A percentile compares a stretch with the other conserved stretches of the same genome.
Evolutionary conservation across 1,140 invertebrate genomes (phyloP).

Genomic region (Eupristina koningsbergeri): DNA sequence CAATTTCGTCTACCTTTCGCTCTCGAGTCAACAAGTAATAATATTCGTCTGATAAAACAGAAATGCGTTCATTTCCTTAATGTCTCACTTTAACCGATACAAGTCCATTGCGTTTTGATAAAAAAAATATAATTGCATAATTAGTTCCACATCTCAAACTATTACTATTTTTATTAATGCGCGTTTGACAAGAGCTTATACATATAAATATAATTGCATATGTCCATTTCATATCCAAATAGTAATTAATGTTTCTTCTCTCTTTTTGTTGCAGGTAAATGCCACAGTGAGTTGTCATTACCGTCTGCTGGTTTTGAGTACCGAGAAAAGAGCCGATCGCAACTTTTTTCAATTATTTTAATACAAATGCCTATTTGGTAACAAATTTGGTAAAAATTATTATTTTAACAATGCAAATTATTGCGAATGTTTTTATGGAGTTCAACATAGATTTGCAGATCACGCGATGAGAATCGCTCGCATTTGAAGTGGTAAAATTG

Average conservation of each 20-base stretch:
- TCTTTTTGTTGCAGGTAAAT: slow-evolving; percentile 2
- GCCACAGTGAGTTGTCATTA: not conserved
- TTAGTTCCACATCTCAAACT: not conserved
- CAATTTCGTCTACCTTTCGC: no score
- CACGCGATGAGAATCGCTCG: not conserved
- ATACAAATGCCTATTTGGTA: not conserved
- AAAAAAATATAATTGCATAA: not conserved
- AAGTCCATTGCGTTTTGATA: not conserved
- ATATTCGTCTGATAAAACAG: no score
- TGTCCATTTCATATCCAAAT: not conserved
- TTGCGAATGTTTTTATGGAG: not conserved
- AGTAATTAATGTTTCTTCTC: not conserved
- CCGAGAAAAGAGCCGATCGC: not conserved
- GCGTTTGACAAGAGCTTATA: not conserved
- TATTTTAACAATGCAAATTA: not conserved
- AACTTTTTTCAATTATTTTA: not conserved
- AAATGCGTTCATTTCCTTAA: not conserved
- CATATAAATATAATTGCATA: no score
- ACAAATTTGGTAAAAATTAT: not conserved
- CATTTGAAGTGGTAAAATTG: no score
- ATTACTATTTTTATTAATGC: not conserved
- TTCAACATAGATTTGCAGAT: not conserved
- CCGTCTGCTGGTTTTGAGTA: not conserved
- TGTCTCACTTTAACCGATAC: not conserved
- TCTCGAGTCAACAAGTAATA: no score